Evolutionary conservation across 2,888 invertebrate species (phyloP).

Genomic region (Protodeltote pygarga): DNA sequence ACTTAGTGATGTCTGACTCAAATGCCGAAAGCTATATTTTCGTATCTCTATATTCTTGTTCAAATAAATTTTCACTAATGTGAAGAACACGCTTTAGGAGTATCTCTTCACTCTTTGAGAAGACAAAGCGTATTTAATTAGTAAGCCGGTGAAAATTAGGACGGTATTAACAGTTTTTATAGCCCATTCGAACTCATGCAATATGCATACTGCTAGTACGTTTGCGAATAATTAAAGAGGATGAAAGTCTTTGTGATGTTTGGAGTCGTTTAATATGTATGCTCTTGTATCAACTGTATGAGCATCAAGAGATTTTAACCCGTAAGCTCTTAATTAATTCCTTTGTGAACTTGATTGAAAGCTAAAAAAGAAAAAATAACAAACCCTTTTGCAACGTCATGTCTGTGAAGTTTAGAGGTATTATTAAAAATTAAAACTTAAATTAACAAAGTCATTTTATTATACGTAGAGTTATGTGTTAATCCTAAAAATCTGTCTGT

Average conservation of each 20-base stretch:
- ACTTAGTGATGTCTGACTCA: too few species aligned
- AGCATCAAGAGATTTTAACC: not conserved
- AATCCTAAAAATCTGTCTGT: not conserved
- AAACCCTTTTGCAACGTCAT: too few species aligned
- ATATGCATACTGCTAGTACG: constrained; percentile 7
- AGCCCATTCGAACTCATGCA: constrained; percentile 10
- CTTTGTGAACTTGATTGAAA: constrained; percentile 4
- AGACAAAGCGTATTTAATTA: constrained; percentile 26
- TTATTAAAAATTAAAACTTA: too few species aligned
- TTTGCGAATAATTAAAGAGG: constrained; percentile 23
- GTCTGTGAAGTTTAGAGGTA: constrained; percentile 9
- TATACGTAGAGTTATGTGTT: not conserved
- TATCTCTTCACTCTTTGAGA: constrained; percentile 8
- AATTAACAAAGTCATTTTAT: too few species aligned
- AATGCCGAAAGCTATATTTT: too few species aligned
- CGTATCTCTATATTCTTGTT: too few species aligned
- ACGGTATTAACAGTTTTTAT: constrained; percentile 22
- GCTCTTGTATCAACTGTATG: not conserved
- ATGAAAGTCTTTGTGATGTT: constrained; percentile 7
- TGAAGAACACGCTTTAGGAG: constrained; percentile 1
- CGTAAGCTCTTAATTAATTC: constrained; percentile 1
- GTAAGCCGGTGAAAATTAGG: constrained; percentile 21
- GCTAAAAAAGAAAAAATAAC: not conserved
- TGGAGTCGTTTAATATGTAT: constrained; percentile 13
- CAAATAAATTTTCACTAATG: constrained; percentile 4